Base-by-base conservation (phyloP, 2,888 invertebrate species). In the Villa cingulata region DNA sequence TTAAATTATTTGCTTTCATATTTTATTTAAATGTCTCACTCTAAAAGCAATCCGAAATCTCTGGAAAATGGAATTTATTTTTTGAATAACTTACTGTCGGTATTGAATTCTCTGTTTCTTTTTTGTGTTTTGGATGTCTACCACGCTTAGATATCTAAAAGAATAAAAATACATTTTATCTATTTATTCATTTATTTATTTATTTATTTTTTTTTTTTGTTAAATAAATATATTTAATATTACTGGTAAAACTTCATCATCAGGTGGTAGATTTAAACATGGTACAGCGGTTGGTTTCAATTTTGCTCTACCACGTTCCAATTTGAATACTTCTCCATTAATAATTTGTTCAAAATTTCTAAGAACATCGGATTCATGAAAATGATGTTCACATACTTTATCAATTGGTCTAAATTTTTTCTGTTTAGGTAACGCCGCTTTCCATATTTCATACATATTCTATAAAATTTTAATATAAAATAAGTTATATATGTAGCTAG, bases 341-440 rank as follows among this genome's bases (percentile, higher is more conserved):
- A 63, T 60, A 4, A 54, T 48, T 39, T 59, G 59, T 32, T 61
- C 59, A 54, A 59, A 63, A 12, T 56, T 57, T 4, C 55, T 56
- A 18, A 54, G 43, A 5, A 63, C 57, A 36, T 62, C 58, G 1
- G 56, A 48, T 5, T 52, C 46, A 2, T 44, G 23, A 47, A 62
- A 62, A 51, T 62, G 62, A 5, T 59, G 44, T 45, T 59, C 57
- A 37, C 62, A 63, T 1, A 63, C 52, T 45, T 59, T 57, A 47
- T 62, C 62, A 12, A 48, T 54, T 1, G 41, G 17, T 46, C 58
- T 59, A 19, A 62, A 55, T 17, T 53, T 46, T 1, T 58, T 55
- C 19, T 56, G 42, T 36, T 57, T 57, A 1, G 59, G 59, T 16
- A 62, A 51, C 2, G 55, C 52, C 4, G 52, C 46, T 12, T 50